phyloP scores from a whole-genome alignment of 2,797 vertebrate genomes.

The Malurus leucopterus region DNA sequence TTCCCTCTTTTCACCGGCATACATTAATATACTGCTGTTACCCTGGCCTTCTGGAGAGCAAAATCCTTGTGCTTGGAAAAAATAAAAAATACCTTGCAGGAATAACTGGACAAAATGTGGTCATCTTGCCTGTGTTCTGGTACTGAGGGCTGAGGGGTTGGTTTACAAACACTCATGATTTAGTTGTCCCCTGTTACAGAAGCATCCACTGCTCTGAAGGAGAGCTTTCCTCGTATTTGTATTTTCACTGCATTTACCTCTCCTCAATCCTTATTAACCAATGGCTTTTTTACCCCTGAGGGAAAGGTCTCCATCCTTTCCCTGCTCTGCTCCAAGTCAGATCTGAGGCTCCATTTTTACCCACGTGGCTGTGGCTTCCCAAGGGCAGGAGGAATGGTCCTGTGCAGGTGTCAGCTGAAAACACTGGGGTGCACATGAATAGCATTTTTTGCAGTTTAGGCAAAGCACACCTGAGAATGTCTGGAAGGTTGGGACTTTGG shows the following conservation, averaged over 20 bases:
- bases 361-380: not conserved
- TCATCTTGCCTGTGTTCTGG: not conserved
- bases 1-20: not conserved
- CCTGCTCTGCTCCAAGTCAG: not conserved
- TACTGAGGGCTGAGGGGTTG: not conserved
- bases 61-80: not conserved
- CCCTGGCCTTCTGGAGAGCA: not conserved
- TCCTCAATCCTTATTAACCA: not conserved
- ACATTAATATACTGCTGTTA: not conserved
- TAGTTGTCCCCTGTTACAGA: not conserved
- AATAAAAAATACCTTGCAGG: not conserved
- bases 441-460: not conserved
- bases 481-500: not conserved
- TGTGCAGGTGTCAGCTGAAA: accelerated
- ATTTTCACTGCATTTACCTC: not conserved
- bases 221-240: not conserved
- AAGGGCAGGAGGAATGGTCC: not conserved
- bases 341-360: accelerated
- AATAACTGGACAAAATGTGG: not conserved
- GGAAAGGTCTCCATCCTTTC: not conserved
- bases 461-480: not conserved
- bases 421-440: not conserved
- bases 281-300: not conserved
- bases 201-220: not conserved
- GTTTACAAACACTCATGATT: not conserved